Base-by-base conservation (phyloP, 2,797 vertebrate genomes). In the Molossus alvarezi region DNA sequence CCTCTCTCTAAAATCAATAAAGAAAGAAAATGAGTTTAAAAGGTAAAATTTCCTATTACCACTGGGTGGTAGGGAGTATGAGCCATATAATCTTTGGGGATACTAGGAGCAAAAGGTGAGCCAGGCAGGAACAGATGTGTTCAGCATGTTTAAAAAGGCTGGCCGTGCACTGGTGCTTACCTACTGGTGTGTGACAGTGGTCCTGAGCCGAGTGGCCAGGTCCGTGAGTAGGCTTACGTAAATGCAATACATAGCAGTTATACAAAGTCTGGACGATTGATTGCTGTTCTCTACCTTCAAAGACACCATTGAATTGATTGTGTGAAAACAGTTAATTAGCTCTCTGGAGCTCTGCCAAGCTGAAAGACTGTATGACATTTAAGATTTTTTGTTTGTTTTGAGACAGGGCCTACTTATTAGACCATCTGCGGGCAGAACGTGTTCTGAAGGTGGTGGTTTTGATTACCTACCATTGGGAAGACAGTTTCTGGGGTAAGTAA, bases 241-340 rank as follows among this genome's bases (percentile, higher is more conserved):
- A 53, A 77, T 53, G 12, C 48, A 60, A 4, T 29, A 51, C 29
- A 71, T 51, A n/a, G 64, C 33, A 25, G 12, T 80, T 76, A 53
- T 1, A 79, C 37, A 86, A 64, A 84, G 37, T 20, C 87, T 79
- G 15, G 65, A 67, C 81, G 48, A 79, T 6, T 20, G 48, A 71
- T 7, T 27, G 48, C 18, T 57, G 45, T 18, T 25, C 48, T 77
- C 51, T 18, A 25, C 23, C 58, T 53, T 71, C 53, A 90, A 83
- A 92, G 58, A 76, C 48, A 57, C 83, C 48, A 37, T 41, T 5
- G 9, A 45, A 58, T 55, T 69, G 69, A 76, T 45, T 51, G 18
- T 89, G 21, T 67, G 60, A 67, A 88, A 83, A 65, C n/a, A 80
- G n/a, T 60, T 92, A 33, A 71, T 95, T 69, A 95, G 67, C 48